Percentiles rank a stretch among this genome's conserved stretches.
These are phyloP conservation scores for Pedetes capensis DNA, from an alignment of 2,113 vertebrate genomes.

Conservation along the genomic window DNA sequence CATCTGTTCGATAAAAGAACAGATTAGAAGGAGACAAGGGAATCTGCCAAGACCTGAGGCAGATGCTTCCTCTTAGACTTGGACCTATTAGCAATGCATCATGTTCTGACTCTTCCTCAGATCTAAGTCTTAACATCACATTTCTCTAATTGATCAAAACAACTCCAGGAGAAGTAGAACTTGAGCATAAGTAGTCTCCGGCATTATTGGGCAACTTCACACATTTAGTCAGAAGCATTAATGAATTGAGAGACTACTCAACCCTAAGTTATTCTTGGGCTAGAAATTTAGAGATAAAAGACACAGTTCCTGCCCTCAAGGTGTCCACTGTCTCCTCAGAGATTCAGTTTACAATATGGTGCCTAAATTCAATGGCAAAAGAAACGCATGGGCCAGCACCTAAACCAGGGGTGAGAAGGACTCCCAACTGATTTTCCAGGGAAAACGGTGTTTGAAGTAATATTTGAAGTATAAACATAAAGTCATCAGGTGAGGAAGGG, in stretches of 20 bases:
- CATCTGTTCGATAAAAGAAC: conserved; percentile 58
- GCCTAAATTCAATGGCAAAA: neutral
- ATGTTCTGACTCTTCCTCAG: conserved; percentile 50
- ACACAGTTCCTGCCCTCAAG: neutral
- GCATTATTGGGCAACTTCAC: neutral
- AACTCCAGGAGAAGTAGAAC: neutral
- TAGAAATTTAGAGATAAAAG: neutral
- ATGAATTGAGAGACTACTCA: neutral
- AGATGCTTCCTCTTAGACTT: conserved; percentile 57
- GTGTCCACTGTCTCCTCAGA: neutral
- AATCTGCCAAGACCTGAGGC: conserved; percentile 63
- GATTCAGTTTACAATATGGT: neutral
- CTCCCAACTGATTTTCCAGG: neutral
- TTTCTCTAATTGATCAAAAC: conserved; percentile 21
- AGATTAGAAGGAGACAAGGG: conserved; percentile 61
- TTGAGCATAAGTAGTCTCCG: neutral
- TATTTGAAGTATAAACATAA: neutral
- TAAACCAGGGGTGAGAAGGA: neutral
- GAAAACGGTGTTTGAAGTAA: neutral
- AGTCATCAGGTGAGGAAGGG: neutral
- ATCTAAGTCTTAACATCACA: conserved; percentile 52
- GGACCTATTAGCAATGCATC: conserved; percentile 26
- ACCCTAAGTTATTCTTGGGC: neutral
- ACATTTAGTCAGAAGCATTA: neutral
- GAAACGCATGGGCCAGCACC: neutral